Evolutionary conservation across 2,888 invertebrate genomes (phyloP), one percentile per base, ranked within the genome.

Genomic region (Drosophila sordidula): DNA sequence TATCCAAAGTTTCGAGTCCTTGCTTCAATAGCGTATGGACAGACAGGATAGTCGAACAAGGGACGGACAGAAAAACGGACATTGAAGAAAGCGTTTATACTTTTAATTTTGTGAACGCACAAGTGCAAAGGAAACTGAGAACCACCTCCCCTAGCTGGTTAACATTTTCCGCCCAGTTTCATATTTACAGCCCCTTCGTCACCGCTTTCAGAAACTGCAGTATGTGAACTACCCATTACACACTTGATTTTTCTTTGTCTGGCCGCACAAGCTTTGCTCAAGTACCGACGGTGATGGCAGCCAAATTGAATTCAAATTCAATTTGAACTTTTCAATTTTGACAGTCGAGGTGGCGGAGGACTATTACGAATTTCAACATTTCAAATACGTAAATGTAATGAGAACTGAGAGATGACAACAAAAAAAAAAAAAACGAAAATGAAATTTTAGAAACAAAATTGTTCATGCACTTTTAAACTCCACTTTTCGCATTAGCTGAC

Each of bases 271-370:
- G 46, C 62, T 66, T 49, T 56, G 68, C 55, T 67, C 62, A 59
- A 71, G 59, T 52, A 34, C 65, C 47, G 56, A 32, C 52, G 41
- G 72, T 69, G 72, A 67, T 76, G 75, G 52, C 74, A 81, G 69
- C 75, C 63, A 91, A 91, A 91, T 91, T 91, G 91, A 91, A 91
- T 91, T 91, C 90, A 91, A 91, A 91, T 91, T 91, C 90, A 91
- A 91, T 91, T 91, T 91, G 90, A 90, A 90, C 85, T 90, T 90
- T 91, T 90, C 91, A 91, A 91, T 91, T 91, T 91, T 39, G 66
- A 41, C 57, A 59, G 64, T 75, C 58, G 59, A 63, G 54, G 29
- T 58, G 58, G 39, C 29, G 36, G 16, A 46, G 65, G 41, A 74
- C 59, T 52, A 50, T 36, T 63, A 42, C 52, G 42, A 71, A 56